Conservation (phyloP, 2,113 vertebrate genomes). For the Lophura nycthemera region DNA sequence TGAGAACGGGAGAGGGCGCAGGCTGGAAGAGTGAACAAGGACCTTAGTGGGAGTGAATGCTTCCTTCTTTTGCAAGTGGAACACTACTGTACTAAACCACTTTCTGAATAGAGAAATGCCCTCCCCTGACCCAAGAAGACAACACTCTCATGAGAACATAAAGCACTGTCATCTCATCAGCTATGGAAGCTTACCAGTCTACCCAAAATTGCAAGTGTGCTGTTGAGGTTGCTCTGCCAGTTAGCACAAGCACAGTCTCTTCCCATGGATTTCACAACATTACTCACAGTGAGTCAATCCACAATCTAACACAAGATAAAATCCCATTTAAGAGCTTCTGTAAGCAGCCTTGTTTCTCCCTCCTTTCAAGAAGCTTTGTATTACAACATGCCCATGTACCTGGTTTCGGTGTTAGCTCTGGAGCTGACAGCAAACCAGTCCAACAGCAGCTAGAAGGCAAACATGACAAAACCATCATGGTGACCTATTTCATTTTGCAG, state of each 20-base stretch:
- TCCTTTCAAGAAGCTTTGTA: neutral
- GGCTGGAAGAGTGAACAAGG: neutral
- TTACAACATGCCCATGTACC: neutral
- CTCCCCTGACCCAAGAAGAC: neutral
- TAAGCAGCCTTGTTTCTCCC: neutral
- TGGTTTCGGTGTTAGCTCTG: neutral
- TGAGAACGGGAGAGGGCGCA: neutral
- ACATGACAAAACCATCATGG: neutral
- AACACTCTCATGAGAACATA: neutral
- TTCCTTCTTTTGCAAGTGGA: neutral
- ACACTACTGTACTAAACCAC: neutral
- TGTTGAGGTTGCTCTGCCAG: neutral
- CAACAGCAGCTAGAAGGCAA: neutral
- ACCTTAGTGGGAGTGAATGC: neutral
- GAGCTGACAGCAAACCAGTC: neutral
- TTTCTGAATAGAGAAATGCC: neutral
- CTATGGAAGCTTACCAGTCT: neutral
- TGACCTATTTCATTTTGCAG: neutral
- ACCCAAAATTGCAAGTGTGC: neutral
- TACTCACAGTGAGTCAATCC: neutral
- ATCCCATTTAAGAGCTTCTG: neutral
- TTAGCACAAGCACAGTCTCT: rapidly evolving
- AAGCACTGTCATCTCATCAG: neutral
- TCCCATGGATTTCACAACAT: neutral
- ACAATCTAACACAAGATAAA: neutral